Evolutionary conservation across 2,888 invertebrate species (phyloP).

Genomic region (Anodontia alba): DNA sequence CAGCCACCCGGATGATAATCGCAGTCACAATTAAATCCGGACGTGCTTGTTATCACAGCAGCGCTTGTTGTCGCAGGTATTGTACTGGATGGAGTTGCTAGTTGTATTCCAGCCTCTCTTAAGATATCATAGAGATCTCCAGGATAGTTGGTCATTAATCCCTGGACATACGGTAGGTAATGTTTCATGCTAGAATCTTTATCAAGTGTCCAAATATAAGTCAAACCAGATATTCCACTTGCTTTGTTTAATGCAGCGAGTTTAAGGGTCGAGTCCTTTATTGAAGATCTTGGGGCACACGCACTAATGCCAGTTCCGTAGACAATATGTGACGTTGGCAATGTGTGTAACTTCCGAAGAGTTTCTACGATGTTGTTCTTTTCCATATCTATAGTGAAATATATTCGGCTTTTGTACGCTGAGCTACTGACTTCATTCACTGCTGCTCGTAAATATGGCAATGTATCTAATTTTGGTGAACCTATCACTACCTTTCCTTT

Average conservation of each 20-base stretch:
- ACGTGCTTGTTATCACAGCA: neutral
- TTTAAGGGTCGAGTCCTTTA: constrained; percentile 21
- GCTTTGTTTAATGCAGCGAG: constrained; percentile 25
- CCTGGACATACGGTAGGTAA: constrained; percentile 25
- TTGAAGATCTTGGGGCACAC: constrained; percentile 4
- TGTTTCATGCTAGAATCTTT: constrained; percentile 15
- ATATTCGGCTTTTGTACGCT: constrained; percentile 12
- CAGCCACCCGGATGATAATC: constrained; percentile 34
- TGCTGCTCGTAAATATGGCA: constrained; percentile 18
- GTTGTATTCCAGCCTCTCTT: constrained; percentile 10
- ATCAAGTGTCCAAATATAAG: constrained; percentile 27
- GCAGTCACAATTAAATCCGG: constrained; percentile 21
- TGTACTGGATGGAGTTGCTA: constrained; percentile 13
- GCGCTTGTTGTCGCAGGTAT: constrained; percentile 20
- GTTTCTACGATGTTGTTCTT: constrained; percentile 24
- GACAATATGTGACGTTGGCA: constrained; percentile 23
- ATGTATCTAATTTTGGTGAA: constrained; percentile 21
- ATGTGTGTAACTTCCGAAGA: constrained; percentile 6
- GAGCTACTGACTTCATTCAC: neutral
- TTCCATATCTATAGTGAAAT: constrained; percentile 22
- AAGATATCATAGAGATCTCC: constrained; percentile 12
- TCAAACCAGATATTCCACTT: constrained; percentile 19
- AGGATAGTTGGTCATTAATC: constrained; percentile 23
- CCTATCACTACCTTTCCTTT: constrained; percentile 27
- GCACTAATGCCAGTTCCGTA: constrained; percentile 27